These are phyloP conservation scores for Glomeris marginata DNA, from an alignment of 2,888 invertebrate genomes.

Conservation along the genomic window DNA sequence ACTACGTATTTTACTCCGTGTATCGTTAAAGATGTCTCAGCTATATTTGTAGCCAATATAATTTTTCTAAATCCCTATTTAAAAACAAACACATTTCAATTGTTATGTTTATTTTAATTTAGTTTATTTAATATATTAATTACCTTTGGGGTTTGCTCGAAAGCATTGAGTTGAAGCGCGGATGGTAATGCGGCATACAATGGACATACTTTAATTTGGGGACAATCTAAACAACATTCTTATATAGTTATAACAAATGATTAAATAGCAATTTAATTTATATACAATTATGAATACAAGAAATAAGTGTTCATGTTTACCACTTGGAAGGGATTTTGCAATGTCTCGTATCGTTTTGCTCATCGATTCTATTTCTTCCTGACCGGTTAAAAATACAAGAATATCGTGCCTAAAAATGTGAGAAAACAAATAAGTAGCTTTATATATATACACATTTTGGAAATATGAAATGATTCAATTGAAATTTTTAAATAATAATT, in stretches of 20 bases:
- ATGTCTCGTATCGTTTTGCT: slow-evolving; percentile 27
- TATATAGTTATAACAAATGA: slow-evolving; percentile 12
- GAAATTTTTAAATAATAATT: slow-evolving; percentile 7
- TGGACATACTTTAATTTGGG: slow-evolving; percentile 53
- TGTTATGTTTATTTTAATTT: too few species aligned
- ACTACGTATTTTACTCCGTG: slow-evolving; percentile 73
- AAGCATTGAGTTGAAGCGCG: slow-evolving; percentile 35
- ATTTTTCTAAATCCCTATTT: slow-evolving; percentile 35
- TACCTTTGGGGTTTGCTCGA: slow-evolving; percentile 31
- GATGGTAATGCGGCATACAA: slow-evolving; percentile 39
- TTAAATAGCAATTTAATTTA: slow-evolving; percentile 14
- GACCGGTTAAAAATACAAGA: slow-evolving; percentile 84
- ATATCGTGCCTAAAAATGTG: slow-evolving; percentile 56
- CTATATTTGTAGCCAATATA: slow-evolving; percentile 43
- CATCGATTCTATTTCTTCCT: slow-evolving; percentile 77
- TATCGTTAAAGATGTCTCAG: slow-evolving; percentile 46
- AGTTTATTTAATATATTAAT: slow-evolving; percentile 5
- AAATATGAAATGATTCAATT: slow-evolving; percentile 25
- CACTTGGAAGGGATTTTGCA: slow-evolving; percentile 7
- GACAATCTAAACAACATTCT: slow-evolving; percentile 35
- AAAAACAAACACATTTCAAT: background rate
- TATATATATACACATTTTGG: background rate
- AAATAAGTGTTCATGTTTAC: slow-evolving; percentile 1
- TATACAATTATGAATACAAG: background rate
- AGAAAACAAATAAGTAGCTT: slow-evolving; percentile 7